Conservation (phyloP, 1,140 invertebrate genomes). For the Orchesella cincta region DNA sequence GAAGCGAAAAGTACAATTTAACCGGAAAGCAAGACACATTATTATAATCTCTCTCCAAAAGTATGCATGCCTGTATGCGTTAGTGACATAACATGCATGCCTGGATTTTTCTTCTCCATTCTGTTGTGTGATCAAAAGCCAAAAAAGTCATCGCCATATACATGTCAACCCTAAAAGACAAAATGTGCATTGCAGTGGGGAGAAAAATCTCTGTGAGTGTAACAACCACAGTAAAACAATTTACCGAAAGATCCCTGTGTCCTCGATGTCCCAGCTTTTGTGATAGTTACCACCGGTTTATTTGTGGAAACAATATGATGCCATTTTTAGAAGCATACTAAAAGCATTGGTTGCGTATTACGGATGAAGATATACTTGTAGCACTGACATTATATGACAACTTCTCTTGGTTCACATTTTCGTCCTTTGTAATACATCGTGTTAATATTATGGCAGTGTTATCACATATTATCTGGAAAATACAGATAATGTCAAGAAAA, state of each 20-base stretch:
- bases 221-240: constrained; percentile 15
- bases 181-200: background rate
- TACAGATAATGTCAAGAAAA: too few relatives aligned
- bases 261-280: background rate
- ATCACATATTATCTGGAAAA: too few relatives aligned
- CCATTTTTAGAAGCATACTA: too few relatives aligned
- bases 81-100: background rate
- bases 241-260: background rate
- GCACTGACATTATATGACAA: too few relatives aligned
- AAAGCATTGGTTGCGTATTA: too few relatives aligned
- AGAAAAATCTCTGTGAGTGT: background rate
- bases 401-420: too few relatives aligned
- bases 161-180: constrained; percentile 2
- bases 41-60: background rate
- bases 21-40: too few relatives aligned
- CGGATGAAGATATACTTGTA: too few relatives aligned
- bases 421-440: too few relatives aligned
- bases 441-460: too few relatives aligned
- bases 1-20: background rate
- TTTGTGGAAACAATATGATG: constrained; percentile 37
- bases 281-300: constrained; percentile 23
- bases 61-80: background rate
- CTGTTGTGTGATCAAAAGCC: background rate
- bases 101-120: background rate
- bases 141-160: background rate